phyloP scores from a whole-genome alignment of 2,113 vertebrate genomes.

The Dermatemys mawii region DNA sequence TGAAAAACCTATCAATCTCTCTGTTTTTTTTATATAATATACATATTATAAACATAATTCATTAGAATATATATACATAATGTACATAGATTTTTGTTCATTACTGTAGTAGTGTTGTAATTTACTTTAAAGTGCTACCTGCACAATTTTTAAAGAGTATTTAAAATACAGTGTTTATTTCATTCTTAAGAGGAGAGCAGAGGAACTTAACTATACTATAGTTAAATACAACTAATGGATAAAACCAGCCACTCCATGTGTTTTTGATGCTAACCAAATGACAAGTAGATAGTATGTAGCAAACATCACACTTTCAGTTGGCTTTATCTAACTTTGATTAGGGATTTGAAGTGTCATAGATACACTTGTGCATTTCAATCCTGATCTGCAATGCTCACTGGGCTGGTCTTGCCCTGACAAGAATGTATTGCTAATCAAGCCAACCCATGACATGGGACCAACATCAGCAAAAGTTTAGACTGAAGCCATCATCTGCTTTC shows the following conservation, averaged over 20 bases:
- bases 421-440: constrained; percentile 25
- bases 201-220: constrained; percentile 28
- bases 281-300: constrained; percentile 22
- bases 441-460: constrained; percentile 52
- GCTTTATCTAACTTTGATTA: constrained; percentile 61
- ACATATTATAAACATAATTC: neutral
- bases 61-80: neutral
- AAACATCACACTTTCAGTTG: neutral
- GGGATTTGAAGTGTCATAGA: constrained; percentile 42
- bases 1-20: neutral
- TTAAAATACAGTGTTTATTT: neutral
- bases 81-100: neutral
- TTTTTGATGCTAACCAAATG: constrained; percentile 51
- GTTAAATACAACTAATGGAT: neutral
- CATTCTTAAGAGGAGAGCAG: neutral
- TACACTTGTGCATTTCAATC: neutral
- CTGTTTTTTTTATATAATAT: neutral
- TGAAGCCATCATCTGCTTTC: constrained; percentile 42
- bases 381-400: constrained; percentile 19
- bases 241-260: constrained; percentile 43
- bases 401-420: constrained; percentile 28
- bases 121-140: neutral
- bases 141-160: neutral
- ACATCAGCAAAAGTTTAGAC: neutral
- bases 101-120: neutral